Base-by-base conservation (phyloP, 2,113 vertebrate species). In the Bambusicola thoracicus region DNA sequence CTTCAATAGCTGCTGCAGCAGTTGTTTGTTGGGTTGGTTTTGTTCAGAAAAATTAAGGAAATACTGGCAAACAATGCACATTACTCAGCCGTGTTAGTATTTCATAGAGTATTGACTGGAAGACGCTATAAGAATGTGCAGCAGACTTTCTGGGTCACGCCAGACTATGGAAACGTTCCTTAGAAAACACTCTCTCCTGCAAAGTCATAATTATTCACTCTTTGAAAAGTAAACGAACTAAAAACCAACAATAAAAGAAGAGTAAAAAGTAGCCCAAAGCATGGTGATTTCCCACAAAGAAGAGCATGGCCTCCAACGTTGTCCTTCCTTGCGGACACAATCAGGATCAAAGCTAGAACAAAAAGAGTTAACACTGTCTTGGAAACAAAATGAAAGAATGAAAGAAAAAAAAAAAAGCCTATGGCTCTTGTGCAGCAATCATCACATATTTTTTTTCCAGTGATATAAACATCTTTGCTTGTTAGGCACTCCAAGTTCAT, bases 101-200 rank as follows among this genome's bases (percentile, higher is more conserved):
- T 92, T 94, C 84, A 56, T 85, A 87, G 44, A 96, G 69, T 48
- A 96, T 94, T 87, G 93, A 88, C 86, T 93, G 92, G 96, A 97
- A 97, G 96, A 97, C 73, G 1, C 95, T 85, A 29, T 87, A 88
- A 80, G 93, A 95, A 94, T 94, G 92, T 95, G 95, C 84, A 96
- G 74, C 78, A 96, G 90, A 92, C 84, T 91, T 94, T 96, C 91
- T 94, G 91, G 81, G 67, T 96, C 85, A 63, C 74, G 59, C 90
- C 93, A 94, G 72, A 87, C 88, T 93, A 95, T 36, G 79, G 73
- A 96, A 94, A 96, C 94, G 83, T 94, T 93, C 81, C 69, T 85
- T 93, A 62, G 41, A 85, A 91, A 89, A 96, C 85, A 96, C n/a
- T 73, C 89, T 94, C 58, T 85, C 69, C 74, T 84, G 58, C 53